Base-by-base conservation (phyloP, 2,797 vertebrate genomes). In the Vireo griseus region DNA sequence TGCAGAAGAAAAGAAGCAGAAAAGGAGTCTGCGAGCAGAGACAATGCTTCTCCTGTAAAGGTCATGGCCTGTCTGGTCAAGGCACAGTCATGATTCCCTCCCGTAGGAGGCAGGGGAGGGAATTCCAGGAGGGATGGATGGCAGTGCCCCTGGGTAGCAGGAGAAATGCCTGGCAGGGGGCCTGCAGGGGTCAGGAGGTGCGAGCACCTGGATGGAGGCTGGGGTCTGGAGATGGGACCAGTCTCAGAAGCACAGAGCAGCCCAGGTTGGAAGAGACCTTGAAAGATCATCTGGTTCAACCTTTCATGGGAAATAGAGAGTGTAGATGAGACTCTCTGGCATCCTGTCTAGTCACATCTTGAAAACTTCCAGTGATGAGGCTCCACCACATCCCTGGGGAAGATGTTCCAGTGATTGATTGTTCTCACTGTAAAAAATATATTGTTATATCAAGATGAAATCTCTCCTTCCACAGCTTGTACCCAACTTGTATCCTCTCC, bases 191-290 rank as follows among this genome's bases (percentile, higher is more conserved):
- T 37, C 62, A 63, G 68, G 28, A 59, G 16, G 10, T n/a, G 24
- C 35, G 59, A 51, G 74, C 25, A 78, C 17, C 15, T 55, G 47
- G 50, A 73, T 31, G 12, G 47, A 84, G 22, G 28, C 39, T 80
- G 61, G 11, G 4, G 1, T 67, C 26, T 50, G 45, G 26, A 66
- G 37, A 10, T 0, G 5, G 22, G 19, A 35, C 0, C 3, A 33
- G 10, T 37, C 19, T 78, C 31, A 65, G 33, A 39, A 67, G 26
- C 17, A 40, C 10, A n/a, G 44, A 73, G 26, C 11, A 65, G 29
- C 29, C 44, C 24, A 35, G 29, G 35, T 8, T 69, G 39, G 40
- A 83, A 69, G 13, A 35, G 17, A 35, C 66, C 19, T 39, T 3
- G 1, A 54, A 78, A 71, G 48, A 51, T 71, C 15, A 51, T 40